These are phyloP conservation scores for Calonectris borealis DNA, from an alignment of 2,113 vertebrate species.

Conservation along the genomic window DNA sequence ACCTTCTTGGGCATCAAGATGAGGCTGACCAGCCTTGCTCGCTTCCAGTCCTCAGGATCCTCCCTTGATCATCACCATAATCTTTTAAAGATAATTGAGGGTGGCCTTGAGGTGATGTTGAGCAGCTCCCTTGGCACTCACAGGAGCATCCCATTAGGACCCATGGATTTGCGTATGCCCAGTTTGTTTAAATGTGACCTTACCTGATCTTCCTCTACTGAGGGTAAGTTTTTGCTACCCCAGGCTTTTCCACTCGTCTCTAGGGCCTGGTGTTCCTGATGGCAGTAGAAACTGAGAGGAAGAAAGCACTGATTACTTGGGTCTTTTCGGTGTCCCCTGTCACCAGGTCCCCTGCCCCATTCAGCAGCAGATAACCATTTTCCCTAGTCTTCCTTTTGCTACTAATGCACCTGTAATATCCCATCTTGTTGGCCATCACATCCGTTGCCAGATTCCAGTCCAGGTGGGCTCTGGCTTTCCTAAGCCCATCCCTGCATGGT, in stretches of 20 bases:
- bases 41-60: background rate
- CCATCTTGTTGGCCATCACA: background rate
- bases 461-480: background rate
- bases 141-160: background rate
- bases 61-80: background rate
- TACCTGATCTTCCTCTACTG: background rate
- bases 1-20: background rate
- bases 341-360: background rate
- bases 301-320: background rate
- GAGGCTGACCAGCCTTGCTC: background rate
- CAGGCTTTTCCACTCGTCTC: background rate
- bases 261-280: background rate
- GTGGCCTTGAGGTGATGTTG: background rate
- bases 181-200: background rate
- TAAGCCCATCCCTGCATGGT: background rate
- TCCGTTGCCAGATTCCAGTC: background rate
- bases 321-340: background rate
- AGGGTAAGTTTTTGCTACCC: background rate
- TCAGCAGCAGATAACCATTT: background rate
- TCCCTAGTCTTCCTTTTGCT: background rate
- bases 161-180: rapidly evolving
- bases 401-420: background rate
- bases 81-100: background rate
- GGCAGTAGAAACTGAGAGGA: background rate
- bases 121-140: background rate